Conservation (phyloP, 2,888 invertebrate genomes). For the Sesia bembeciformis region DNA sequence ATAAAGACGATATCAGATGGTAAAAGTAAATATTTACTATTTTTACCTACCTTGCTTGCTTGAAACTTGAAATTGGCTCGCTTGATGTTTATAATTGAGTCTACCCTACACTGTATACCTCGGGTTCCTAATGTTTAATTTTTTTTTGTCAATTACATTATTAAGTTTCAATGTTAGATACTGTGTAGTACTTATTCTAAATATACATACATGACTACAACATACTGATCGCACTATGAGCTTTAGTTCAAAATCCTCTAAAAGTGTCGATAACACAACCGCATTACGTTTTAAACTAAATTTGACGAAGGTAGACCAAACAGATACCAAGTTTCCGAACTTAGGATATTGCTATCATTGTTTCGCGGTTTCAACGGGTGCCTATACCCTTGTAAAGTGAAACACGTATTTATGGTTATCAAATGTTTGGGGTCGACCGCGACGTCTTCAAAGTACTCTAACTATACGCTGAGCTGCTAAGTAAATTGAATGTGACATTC, state of each 20-base stretch:
- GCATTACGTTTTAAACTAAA: slow-evolving; percentile 24
- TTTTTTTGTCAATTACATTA: no score
- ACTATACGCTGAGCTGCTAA: slow-evolving; percentile 10
- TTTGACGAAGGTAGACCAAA: slow-evolving; percentile 33
- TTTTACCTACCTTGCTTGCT: no score
- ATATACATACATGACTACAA: no score
- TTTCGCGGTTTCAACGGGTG: slow-evolving; percentile 31
- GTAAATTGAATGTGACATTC: no score
- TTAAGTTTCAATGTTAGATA: no score
- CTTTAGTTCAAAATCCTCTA: background rate
- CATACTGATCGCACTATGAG: background rate
- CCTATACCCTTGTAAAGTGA: slow-evolving; percentile 36
- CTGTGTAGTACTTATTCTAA: no score
- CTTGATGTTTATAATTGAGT: no score
- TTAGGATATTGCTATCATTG: slow-evolving; percentile 51
- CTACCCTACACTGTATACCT: no score
- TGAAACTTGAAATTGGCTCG: no score
- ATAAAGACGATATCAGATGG: no score
- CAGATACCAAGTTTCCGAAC: slow-evolving; percentile 39
- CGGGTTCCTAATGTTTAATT: no score
- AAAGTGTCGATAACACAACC: slow-evolving; percentile 16
- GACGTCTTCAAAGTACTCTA: slow-evolving; percentile 24
- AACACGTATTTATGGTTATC: slow-evolving; percentile 50
- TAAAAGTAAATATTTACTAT: no score
- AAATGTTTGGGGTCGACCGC: slow-evolving; percentile 31